Evolutionary conservation across 1,140 invertebrate genomes (phyloP).

Genomic region (Diabrotica undecimpunctata): DNA sequence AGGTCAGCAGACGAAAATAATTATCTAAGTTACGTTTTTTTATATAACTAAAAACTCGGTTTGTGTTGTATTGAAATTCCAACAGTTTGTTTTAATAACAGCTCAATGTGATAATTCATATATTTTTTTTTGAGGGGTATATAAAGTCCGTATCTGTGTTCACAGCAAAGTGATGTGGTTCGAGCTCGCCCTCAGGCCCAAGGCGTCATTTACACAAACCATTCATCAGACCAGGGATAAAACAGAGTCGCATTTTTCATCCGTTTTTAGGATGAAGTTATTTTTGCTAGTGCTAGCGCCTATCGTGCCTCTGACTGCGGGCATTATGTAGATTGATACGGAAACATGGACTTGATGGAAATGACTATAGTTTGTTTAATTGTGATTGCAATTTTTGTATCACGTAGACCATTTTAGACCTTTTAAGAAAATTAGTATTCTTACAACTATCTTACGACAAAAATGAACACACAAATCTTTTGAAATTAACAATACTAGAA

Average conservation of each 20-base stretch:
- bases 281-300: background rate
- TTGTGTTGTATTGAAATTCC: too few relatives aligned
- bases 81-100: too few relatives aligned
- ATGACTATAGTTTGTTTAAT: background rate
- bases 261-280: background rate
- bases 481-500: too few relatives aligned
- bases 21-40: too few relatives aligned
- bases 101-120: too few relatives aligned
- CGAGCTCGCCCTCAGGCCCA: background rate
- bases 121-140: too few relatives aligned
- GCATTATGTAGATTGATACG: background rate
- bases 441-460: too few relatives aligned
- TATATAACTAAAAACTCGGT: too few relatives aligned
- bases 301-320: background rate
- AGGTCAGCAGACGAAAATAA: too few relatives aligned
- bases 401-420: background rate
- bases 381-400: slow-evolving; percentile 1
- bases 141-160: background rate
- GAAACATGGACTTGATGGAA: background rate
- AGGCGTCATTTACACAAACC: background rate
- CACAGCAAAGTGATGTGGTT: background rate
- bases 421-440: too few relatives aligned
- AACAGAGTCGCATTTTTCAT: slow-evolving; percentile 2
- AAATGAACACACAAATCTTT: too few relatives aligned
- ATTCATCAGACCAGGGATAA: background rate